Base-by-base conservation (phyloP, 2,888 invertebrate genomes). In the Drosophila merina region DNA sequence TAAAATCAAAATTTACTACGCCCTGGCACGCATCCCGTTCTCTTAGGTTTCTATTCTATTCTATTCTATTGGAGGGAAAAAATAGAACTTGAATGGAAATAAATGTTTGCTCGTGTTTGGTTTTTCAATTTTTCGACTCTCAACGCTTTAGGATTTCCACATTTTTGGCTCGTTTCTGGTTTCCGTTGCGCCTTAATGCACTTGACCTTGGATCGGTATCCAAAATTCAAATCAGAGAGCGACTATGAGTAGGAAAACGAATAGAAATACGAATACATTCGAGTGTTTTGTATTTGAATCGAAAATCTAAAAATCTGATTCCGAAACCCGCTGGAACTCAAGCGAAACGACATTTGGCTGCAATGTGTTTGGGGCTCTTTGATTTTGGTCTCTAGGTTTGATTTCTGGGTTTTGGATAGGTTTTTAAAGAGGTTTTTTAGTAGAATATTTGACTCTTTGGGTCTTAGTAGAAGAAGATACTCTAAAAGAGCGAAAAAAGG, bases 171-270 rank as follows among this genome's bases (percentile, higher is more conserved):
- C 20, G 20, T 28, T 28, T 28, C 5, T 28, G 28, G 60, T n/a
- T 81, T 86, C 81, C 86, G 81, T 86, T 81, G 83, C 87, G 81
- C 87, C 82, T 85, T 86, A 86, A 86, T 86, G 87, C 87, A 86
- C 87, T 85, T 82, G 87, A 82, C 82, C 82, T 86, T 82, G n/a
- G 40, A 31, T 26, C 31, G 57, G 38, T 36, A 40, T 48, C 26
- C 40, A 40, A 40, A 47, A 20, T 48, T 31, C 25, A 30, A 59
- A 70, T 40, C 20, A 20, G 20, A 20, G 20, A 20, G 20, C 20
- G 20, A 20, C 20, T 20, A 20, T 20, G 20, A 20, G 20, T 20
- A 20, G 20, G 20, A 20, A 20, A 20, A 20, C 28, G 26, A 45
- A 33, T 40, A 26, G 25, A 36, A 47, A 33, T 48, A 33, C 25